Conservation (phyloP, 2,888 invertebrate species). For the Scelioninae gen. 2 region DNA sequence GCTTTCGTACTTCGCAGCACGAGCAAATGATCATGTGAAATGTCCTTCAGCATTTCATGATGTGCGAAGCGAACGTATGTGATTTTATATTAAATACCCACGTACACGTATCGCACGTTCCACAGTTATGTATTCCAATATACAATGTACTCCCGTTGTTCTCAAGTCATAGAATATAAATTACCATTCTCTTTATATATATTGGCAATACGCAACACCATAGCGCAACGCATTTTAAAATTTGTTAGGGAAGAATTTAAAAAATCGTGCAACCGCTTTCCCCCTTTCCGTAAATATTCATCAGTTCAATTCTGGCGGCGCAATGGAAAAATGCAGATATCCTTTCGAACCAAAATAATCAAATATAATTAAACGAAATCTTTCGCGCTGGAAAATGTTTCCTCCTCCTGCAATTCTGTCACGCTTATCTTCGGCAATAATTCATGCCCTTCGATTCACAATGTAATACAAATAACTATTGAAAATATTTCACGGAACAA, state of each 20-base stretch:
- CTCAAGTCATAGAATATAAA: slow-evolving; percentile 18
- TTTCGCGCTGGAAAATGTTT: neutral
- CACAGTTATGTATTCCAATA: slow-evolving; percentile 5
- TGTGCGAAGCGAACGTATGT: neutral
- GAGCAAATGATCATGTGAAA: too few species aligned
- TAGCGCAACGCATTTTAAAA: slow-evolving; percentile 1
- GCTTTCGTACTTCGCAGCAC: neutral
- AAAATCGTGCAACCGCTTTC: slow-evolving; percentile 3
- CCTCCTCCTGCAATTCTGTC: neutral
- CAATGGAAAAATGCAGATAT: slow-evolving; percentile 4
- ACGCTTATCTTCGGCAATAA: slow-evolving; percentile 28
- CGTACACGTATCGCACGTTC: neutral
- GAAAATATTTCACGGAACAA: slow-evolving; percentile 24
- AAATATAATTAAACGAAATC: slow-evolving; percentile 35
- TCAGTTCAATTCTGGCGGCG: slow-evolving; percentile 9
- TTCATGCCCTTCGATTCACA: slow-evolving; percentile 14
- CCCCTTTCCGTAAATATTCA: slow-evolving; percentile 20
- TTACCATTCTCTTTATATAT: slow-evolving; percentile 14
- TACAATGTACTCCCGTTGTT: slow-evolving; percentile 11
- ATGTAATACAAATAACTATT: slow-evolving; percentile 24
- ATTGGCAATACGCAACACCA: slow-evolving; percentile 13
- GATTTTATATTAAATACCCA: slow-evolving; percentile 5
- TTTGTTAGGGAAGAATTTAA: slow-evolving; percentile 6
- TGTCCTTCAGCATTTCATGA: neutral
- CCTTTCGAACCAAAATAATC: too few species aligned